Evolutionary conservation across 2,113 vertebrate genomes (phyloP), one percentile per base, ranked within the genome.

Genomic region (Strix uralensis): DNA sequence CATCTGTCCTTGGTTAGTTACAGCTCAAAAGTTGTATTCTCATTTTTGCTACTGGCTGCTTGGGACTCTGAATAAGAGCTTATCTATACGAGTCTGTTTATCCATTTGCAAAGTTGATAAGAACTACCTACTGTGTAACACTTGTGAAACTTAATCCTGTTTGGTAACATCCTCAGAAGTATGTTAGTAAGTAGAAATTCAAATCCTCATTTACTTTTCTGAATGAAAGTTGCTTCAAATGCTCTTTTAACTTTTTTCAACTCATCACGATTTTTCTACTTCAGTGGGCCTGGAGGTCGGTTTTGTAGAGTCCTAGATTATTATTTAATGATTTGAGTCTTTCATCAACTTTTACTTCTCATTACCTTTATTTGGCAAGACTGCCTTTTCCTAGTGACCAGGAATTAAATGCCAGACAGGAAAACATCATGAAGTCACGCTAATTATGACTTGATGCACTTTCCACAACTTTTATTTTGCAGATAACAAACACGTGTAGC

Each of bases 381-480:
- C 57, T 93, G 75, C 42, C 72, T 94, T 92, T 80, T 83, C 63
- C 92, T 95, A 77, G 46, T 69, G 59, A 83, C 94, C 44, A 88
- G 75, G 65, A 88, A 82, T 46, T 84, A 65, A 90, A 81, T 66
- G 51, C 42, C 70, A 70, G 27, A 34, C 15, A 66, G 49, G n/a
- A 71, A 89, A 83, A 57, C 62, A 27, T 32, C 36, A 11, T 15
- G 14, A 92, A 75, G 36, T 86, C 47, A 80, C 61, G 51, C 61
- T 81, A 79, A 44, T 92, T 79, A 46, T 73, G 67, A 95, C 94
- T 90, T 92, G 36, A 94, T 94, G 72, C 36, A 71, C 70, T 91
- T 95, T 86, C 89, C 52, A 32, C 51, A 69, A 36, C 65, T 97
- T 92, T 90, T 58, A 70, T 93, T 97, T 95, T 89, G 70, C 78